Evolutionary conservation across 1,140 invertebrate genomes (phyloP).

Genomic region (Paraescarpia echinospica): DNA sequence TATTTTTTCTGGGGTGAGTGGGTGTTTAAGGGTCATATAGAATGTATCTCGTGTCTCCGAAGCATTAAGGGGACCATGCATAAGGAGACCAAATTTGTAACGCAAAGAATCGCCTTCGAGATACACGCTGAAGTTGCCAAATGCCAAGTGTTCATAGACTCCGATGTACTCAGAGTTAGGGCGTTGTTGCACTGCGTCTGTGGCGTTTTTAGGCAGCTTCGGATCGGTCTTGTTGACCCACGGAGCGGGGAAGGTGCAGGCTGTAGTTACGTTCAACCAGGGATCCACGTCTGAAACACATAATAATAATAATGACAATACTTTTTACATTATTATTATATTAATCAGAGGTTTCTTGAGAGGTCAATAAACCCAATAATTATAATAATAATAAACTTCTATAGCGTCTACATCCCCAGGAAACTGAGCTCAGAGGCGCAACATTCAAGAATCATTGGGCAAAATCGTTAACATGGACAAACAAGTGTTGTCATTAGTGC

Average conservation of each 20-base stretch:
- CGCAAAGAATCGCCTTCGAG: neutral
- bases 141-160: neutral
- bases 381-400: too few relatives aligned
- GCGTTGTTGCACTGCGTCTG: neutral
- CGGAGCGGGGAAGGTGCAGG: slow-evolving; percentile 2
- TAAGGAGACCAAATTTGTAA: slow-evolving; percentile 10
- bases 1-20: neutral
- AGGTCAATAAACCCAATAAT: too few relatives aligned
- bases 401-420: too few relatives aligned
- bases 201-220: neutral
- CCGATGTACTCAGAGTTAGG: neutral
- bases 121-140: slow-evolving; percentile 8
- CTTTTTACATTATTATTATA: too few relatives aligned
- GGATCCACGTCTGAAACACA: slow-evolving; percentile 4
- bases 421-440: too few relatives aligned
- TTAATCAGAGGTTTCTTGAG: too few relatives aligned
- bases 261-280: slow-evolving; percentile 10
- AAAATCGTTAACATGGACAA: too few relatives aligned
- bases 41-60: neutral
- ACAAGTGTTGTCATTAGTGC: too few relatives aligned
- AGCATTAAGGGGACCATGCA: neutral
- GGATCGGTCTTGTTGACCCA: neutral
- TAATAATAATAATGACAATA: too few relatives aligned
- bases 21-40: neutral
- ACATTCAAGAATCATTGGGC: too few relatives aligned